Conservation (phyloP, 2,113 vertebrate species). For the Cheirogaleus medius region DNA sequence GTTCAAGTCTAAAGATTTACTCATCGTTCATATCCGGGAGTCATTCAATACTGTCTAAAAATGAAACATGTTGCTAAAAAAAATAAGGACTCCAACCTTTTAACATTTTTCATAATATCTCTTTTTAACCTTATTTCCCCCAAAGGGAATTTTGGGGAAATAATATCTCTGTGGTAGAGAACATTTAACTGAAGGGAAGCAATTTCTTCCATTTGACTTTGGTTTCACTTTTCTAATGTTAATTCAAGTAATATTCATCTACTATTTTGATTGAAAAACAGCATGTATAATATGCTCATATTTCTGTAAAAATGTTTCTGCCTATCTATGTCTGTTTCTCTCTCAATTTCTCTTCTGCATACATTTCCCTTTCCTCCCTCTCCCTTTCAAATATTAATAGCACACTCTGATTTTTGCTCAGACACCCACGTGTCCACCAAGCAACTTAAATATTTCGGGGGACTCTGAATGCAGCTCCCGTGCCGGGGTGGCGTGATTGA, state of each 20-base stretch:
- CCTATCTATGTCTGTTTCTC: not conserved
- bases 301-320: not conserved
- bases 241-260: not conserved
- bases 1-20: not conserved
- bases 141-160: conserved; percentile 46
- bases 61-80: not conserved
- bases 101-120: conserved; percentile 42
- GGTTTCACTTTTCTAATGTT: conserved; percentile 19
- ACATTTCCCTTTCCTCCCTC: not conserved
- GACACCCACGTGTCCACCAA: not conserved
- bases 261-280: not conserved
- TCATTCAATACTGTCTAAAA: conserved; percentile 36
- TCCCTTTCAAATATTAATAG: not conserved
- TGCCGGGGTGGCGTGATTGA: too few species aligned
- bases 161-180: not conserved
- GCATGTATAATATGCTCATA: not conserved
- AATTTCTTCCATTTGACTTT: not conserved
- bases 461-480: not conserved
- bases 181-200: not conserved
- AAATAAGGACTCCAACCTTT: conserved; percentile 28
- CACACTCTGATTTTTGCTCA: not conserved
- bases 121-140: conserved; percentile 65
- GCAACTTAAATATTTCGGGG: too few species aligned
- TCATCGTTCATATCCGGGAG: conserved; percentile 24
- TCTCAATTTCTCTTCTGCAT: not conserved